Evolutionary conservation across 2,797 vertebrate genomes (phyloP).

Genomic region (Peromyscus nudipes): DNA sequence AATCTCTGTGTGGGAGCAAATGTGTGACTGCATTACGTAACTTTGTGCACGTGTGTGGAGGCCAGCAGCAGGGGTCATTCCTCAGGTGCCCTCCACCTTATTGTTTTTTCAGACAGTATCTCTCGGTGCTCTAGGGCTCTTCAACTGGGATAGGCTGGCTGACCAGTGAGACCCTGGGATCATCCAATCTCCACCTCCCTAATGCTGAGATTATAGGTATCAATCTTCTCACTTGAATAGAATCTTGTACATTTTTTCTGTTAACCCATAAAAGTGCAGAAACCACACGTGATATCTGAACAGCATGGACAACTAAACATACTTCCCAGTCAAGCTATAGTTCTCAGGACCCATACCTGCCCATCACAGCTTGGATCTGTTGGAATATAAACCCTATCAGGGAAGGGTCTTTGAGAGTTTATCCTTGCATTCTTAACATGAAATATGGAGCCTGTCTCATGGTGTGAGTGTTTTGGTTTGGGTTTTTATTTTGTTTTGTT

Average conservation of each 20-base stretch:
- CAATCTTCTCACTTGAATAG: neutral
- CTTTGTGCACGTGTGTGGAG: neutral
- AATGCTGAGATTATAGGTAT: neutral
- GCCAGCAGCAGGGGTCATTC: neutral
- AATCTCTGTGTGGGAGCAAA: neutral
- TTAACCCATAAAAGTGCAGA: neutral
- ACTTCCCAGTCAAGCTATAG: neutral
- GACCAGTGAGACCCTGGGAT: neutral
- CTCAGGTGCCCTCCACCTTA: neutral
- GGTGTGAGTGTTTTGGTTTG: neutral
- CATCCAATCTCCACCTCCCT: neutral
- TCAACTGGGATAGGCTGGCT: neutral
- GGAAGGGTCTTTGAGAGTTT: neutral
- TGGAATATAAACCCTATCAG: neutral
- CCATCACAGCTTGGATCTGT: neutral
- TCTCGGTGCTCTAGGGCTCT: neutral
- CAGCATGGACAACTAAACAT: neutral
- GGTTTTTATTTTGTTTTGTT: neutral
- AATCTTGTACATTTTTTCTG: neutral
- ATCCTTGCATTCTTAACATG: neutral
- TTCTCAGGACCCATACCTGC: neutral
- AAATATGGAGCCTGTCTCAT: neutral
- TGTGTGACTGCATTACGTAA: no score
- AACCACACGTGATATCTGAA: neutral
- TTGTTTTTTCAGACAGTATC: neutral